phyloP scores from a whole-genome alignment of 1,140 invertebrate species.

The Oncopeltus fasciatus region DNA sequence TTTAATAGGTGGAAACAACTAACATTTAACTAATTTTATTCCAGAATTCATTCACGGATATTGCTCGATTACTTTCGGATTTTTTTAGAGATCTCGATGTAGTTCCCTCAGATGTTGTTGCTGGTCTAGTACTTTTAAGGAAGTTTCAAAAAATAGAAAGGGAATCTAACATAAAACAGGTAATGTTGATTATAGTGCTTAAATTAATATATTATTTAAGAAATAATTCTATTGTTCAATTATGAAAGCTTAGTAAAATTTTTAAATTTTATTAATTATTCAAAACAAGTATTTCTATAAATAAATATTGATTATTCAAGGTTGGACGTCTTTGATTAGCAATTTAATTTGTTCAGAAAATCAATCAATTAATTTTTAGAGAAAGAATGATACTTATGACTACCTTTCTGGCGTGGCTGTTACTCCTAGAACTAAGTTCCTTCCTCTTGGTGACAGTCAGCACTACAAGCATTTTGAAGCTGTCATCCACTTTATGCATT shows the following conservation, averaged over 20 bases:
- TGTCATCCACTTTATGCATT: constrained; percentile 76
- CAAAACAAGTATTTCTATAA: not conserved
- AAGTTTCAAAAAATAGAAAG: constrained; percentile 70
- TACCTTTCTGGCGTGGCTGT: constrained; percentile 78
- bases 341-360: no score
- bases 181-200: constrained; percentile 27
- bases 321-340: no score
- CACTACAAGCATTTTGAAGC: constrained; percentile 58
- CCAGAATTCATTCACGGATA: constrained; percentile 72
- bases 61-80: constrained; percentile 71
- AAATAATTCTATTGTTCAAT: not conserved
- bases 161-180: constrained; percentile 61
- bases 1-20: not conserved
- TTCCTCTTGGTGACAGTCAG: constrained; percentile 61
- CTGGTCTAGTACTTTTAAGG: constrained; percentile 65
- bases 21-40: constrained; percentile 22
- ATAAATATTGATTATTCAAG: no score
- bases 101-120: constrained; percentile 81
- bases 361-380: constrained; percentile 33
- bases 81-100: constrained; percentile 83
- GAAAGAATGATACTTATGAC: constrained; percentile 75
- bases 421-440: constrained; percentile 67
- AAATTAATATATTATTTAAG: not conserved
- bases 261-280: not conserved
- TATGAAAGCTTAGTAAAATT: no score